Conservation (phyloP, 2,113 vertebrate genomes). For the Cephalopholis sonnerati region DNA sequence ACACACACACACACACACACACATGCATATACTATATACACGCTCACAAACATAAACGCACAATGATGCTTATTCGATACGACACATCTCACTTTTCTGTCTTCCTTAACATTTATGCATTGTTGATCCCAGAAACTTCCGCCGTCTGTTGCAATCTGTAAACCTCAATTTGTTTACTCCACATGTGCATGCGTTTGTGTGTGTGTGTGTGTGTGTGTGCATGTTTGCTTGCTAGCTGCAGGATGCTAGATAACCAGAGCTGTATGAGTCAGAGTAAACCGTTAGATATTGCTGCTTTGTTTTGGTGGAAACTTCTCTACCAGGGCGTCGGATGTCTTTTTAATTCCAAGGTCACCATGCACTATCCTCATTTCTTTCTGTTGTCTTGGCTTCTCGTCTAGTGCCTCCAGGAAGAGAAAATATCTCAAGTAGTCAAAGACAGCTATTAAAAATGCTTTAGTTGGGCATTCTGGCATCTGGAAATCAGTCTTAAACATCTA, state of each 20-base stretch:
- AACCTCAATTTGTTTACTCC: constrained; percentile 49
- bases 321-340: constrained; percentile 55
- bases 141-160: constrained; percentile 55
- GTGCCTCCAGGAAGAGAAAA: constrained; percentile 50
- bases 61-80: constrained; percentile 64
- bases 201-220: neutral
- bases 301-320: constrained; percentile 50
- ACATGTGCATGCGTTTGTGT: constrained; percentile 23
- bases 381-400: neutral
- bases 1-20: constrained; percentile 3
- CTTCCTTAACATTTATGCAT: constrained; percentile 61
- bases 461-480: constrained; percentile 16
- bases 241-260: constrained; percentile 65
- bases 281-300: constrained; percentile 49
- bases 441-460: constrained; percentile 42
- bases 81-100: constrained; percentile 70
- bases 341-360: constrained; percentile 73
- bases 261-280: constrained; percentile 61
- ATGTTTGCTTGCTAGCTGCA: constrained; percentile 45
- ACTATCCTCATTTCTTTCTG: constrained; percentile 13
- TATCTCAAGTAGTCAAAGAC: constrained; percentile 50
- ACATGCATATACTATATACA: constrained; percentile 1
- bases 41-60: constrained; percentile 16
- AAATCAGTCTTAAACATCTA: constrained; percentile 46
- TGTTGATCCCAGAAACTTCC: constrained; percentile 62